These are phyloP conservation scores for Mustela nigripes DNA, from an alignment of 2,113 vertebrate species.

Conservation along the genomic window DNA sequence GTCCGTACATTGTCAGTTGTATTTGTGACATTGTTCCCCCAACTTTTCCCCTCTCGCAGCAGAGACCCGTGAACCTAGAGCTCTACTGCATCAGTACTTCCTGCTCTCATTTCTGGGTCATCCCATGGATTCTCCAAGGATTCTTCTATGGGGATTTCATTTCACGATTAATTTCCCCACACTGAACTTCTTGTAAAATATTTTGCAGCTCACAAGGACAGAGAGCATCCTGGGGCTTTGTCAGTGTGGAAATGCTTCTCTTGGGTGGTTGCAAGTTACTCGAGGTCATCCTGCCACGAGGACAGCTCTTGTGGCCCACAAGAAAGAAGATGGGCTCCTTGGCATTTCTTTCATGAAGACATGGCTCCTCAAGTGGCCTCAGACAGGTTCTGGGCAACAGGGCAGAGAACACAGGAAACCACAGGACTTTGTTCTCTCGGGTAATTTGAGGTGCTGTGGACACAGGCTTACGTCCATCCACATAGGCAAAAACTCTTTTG, in stretches of 20 bases:
- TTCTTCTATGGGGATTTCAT: fast-evolving
- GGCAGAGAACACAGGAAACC: neutral
- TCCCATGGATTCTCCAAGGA: fast-evolving
- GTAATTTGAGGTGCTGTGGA: neutral
- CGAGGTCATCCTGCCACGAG: fast-evolving
- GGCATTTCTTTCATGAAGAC: neutral
- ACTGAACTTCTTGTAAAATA: fast-evolving
- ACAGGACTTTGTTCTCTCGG: neutral
- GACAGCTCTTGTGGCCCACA: fast-evolving
- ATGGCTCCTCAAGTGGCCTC: fast-evolving
- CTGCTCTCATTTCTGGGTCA: fast-evolving
- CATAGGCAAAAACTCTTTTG: too few species aligned
- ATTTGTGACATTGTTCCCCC: neutral
- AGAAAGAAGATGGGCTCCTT: fast-evolving
- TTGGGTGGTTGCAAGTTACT: neutral
- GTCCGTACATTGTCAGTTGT: neutral
- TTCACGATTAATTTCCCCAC: fast-evolving
- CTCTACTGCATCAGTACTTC: fast-evolving
- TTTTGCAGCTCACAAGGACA: fast-evolving
- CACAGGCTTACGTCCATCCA: neutral
- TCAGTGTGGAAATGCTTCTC: fast-evolving
- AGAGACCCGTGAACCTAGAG: fast-evolving
- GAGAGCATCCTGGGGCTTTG: fast-evolving
- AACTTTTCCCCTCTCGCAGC: fast-evolving
- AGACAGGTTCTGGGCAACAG: fast-evolving